A percentile compares a stretch with the other conserved stretches of the same genome.
These are phyloP conservation scores for Coturnix japonica DNA, from an alignment of 2,113 vertebrate species.

Conservation along the genomic window DNA sequence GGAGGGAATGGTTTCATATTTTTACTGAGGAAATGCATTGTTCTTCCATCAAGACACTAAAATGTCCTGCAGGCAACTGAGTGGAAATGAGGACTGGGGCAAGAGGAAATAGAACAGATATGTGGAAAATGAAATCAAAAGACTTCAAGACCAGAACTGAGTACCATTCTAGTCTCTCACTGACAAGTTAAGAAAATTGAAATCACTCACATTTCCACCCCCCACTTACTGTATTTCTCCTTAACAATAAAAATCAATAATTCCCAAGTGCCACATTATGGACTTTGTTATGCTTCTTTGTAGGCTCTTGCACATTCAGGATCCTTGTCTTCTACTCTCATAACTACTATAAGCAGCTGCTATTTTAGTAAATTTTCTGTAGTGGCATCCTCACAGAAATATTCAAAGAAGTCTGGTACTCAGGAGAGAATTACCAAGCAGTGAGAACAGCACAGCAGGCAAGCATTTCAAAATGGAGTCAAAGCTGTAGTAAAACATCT, in stretches of 20 bases:
- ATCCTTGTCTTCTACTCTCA: neutral
- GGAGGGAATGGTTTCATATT: neutral
- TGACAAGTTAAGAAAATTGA: neutral
- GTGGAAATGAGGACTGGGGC: neutral
- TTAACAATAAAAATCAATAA: neutral
- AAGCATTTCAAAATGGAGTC: slow-evolving; percentile 9
- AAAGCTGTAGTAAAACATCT: neutral
- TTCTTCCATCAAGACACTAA: neutral
- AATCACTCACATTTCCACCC: neutral
- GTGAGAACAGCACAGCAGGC: neutral
- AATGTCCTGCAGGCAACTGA: neutral
- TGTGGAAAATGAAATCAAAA: neutral
- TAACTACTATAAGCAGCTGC: neutral
- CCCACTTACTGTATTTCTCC: neutral
- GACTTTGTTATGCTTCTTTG: neutral
- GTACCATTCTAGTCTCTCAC: neutral
- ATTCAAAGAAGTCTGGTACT: neutral
- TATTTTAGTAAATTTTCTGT: neutral
- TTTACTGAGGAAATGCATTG: neutral
- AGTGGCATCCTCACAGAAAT: neutral
- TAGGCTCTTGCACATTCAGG: neutral
- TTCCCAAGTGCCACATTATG: neutral
- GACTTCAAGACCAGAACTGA: neutral
- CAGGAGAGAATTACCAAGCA: neutral
- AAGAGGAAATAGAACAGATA: neutral